Evolutionary conservation across 2,888 invertebrate genomes (phyloP), one percentile per base, ranked within the genome.

Genomic region (Drosophila histrio): DNA sequence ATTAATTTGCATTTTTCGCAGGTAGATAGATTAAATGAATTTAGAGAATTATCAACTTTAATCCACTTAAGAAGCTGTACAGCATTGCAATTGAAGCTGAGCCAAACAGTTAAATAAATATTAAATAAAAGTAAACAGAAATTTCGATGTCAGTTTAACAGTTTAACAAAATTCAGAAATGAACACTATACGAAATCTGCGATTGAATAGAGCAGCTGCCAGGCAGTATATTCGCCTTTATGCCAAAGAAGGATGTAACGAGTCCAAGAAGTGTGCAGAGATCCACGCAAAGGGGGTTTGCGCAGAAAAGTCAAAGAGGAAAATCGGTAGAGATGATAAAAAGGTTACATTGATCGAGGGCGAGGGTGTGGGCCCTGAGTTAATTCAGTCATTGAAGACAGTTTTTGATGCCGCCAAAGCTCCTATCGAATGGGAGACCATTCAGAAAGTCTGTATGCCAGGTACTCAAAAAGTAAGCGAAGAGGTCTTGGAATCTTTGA

Each of bases 331-430:
- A 11, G 9, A 36, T 1, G 0, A 1, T 1, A 17, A 44, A 4
- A 69, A 44, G 89, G 96, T 97, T 89, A 98, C 99, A 0, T 92
- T 98, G 52, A 97, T 99, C 66, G 98, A 98, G 0, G 99, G 99
- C 39, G 99, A 99, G 93, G 99, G 99, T 30, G 98, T 99, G 1
- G 98, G 99, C 0, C 97, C 98, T 0, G 99, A 99, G 91, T 92
- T 99, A 57, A 95, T 97, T 68, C 94, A 95, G 77, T 95, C 97
- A 0, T 96, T 98, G 5, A 95, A 96, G 90, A 95, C 96, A 89
- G 96, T 98, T 1, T 96, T 97, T 90, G 94, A 94, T 93, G 95
- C 96, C 44, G 95, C 96, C 7, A 94, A 95, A 64, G 96, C 97
- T 52, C 99, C 99, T 0, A 95, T 99, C 13, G 97, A 98, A 89